Percentiles rank a stretch among this genome's conserved stretches.
These are phyloP conservation scores for Myiozetetes cayanensis DNA, from an alignment of 2,113 vertebrate species.

Conservation along the genomic window DNA sequence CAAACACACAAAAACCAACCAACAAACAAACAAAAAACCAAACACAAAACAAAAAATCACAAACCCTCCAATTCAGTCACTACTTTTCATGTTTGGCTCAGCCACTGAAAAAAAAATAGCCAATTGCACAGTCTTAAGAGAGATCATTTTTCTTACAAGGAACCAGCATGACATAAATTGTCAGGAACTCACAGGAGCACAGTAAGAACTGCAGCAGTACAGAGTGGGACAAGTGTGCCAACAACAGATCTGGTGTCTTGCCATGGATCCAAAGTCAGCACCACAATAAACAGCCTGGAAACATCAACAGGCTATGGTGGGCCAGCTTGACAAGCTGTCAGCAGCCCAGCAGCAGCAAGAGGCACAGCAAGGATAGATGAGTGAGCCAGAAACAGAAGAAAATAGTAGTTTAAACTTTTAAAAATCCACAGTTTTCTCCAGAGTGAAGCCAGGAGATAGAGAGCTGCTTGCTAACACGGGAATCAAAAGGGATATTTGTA, in stretches of 20 bases:
- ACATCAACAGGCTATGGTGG: not conserved
- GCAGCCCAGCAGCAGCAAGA: not conserved
- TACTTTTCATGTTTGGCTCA: not conserved
- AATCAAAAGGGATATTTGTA: not conserved
- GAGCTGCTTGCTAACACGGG: not conserved
- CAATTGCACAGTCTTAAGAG: not conserved
- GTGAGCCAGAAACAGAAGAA: not conserved
- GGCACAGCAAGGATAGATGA: not conserved
- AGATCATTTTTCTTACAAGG: not conserved
- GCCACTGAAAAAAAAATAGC: not conserved
- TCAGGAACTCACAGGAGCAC: not conserved
- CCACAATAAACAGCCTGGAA: not conserved
- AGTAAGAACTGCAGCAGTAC: not conserved
- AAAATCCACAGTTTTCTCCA: not conserved
- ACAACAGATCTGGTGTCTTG: not conserved
- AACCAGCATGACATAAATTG: not conserved
- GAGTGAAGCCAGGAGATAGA: not conserved
- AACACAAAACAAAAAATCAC: not conserved
- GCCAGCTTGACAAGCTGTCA: not conserved
- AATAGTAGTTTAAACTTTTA: not conserved
- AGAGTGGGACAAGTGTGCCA: not conserved
- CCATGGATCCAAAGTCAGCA: not conserved
- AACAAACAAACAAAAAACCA: not conserved
- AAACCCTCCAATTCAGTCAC: not conserved
- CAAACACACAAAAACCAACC: not conserved